Percentiles rank a stretch among this genome's conserved stretches.
Conservation (phyloP, 1,140 invertebrate genomes). For the Oncopodura yosiiana region DNA sequence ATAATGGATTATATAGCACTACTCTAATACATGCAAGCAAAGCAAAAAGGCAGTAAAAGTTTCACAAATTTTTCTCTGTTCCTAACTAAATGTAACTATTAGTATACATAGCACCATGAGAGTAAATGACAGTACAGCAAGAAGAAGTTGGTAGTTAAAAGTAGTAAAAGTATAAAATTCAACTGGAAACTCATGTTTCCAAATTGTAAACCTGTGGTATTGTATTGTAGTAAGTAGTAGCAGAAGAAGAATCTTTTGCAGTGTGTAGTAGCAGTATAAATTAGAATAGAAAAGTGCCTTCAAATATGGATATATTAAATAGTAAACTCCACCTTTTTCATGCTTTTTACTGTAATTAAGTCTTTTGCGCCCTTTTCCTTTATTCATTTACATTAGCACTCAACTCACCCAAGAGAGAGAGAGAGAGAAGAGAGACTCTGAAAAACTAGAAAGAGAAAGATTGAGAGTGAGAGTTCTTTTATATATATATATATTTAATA, state of each 20-base stretch:
- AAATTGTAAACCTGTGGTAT: too few relatives aligned
- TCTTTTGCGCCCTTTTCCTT: slow-evolving; percentile 31
- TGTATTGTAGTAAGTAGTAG: too few relatives aligned
- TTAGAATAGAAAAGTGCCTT: slow-evolving; percentile 24
- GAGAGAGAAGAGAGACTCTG: neutral
- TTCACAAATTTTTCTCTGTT: slow-evolving; percentile 17
- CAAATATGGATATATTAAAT: slow-evolving; percentile 25
- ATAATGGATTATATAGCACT: neutral
- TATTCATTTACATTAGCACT: slow-evolving; percentile 26
- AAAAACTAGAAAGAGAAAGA: neutral
- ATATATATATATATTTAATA: too few relatives aligned
- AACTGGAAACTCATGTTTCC: too few relatives aligned
- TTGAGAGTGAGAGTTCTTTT: too few relatives aligned
- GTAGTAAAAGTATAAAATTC: too few relatives aligned
- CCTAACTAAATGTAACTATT: neutral
- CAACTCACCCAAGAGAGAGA: slow-evolving; percentile 1
- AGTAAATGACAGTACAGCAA: too few relatives aligned
- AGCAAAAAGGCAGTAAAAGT: slow-evolving; percentile 9
- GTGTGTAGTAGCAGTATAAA: neutral
- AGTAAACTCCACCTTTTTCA: slow-evolving; percentile 34
- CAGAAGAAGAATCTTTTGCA: too few relatives aligned
- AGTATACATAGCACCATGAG: too few relatives aligned
- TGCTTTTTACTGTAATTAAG: slow-evolving; percentile 34
- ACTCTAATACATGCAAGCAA: slow-evolving; percentile 5
- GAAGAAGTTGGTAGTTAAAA: too few relatives aligned